These are phyloP conservation scores for Vannuccia rotundouncinata DNA, from an alignment of 2,888 invertebrate species.

Conservation along the genomic window DNA sequence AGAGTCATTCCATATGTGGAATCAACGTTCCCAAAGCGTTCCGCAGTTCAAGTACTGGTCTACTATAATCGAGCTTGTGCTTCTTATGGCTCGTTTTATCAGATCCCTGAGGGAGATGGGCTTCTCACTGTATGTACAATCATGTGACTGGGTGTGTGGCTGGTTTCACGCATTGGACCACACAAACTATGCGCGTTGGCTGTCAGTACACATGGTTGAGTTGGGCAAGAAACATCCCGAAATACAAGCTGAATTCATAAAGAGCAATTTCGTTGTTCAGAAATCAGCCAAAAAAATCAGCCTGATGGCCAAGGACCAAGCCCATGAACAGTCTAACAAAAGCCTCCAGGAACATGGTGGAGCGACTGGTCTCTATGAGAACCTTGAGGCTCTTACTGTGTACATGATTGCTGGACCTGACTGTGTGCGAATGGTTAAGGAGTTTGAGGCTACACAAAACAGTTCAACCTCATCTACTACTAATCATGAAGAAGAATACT, in stretches of 20 bases:
- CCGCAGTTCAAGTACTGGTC: constrained; percentile 25
- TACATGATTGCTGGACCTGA: constrained; percentile 8
- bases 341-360: constrained; percentile 14
- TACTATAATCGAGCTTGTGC: constrained; percentile 29
- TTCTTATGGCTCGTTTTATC: constrained; percentile 7
- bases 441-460: constrained; percentile 23
- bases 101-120: constrained; percentile 20
- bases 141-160: constrained; percentile 37
- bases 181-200: constrained; percentile 29
- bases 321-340: neutral
- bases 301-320: constrained; percentile 14
- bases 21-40: constrained; percentile 34
- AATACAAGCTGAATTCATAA: constrained; percentile 17
- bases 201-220: constrained; percentile 25
- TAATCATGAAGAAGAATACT: neutral
- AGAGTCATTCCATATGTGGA: constrained; percentile 28
- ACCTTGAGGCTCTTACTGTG: constrained; percentile 12
- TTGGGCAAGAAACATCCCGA: constrained; percentile 3
- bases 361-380: constrained; percentile 18
- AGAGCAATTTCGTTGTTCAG: constrained; percentile 15
- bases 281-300: constrained; percentile 17
- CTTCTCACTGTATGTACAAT: constrained; percentile 34
- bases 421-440: constrained; percentile 24
- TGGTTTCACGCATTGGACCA: constrained; percentile 36
- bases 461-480: constrained; percentile 1